Evolutionary conservation across 2,888 invertebrate species (phyloP).

Genomic region (Marasmarcha lunaedactyla): DNA sequence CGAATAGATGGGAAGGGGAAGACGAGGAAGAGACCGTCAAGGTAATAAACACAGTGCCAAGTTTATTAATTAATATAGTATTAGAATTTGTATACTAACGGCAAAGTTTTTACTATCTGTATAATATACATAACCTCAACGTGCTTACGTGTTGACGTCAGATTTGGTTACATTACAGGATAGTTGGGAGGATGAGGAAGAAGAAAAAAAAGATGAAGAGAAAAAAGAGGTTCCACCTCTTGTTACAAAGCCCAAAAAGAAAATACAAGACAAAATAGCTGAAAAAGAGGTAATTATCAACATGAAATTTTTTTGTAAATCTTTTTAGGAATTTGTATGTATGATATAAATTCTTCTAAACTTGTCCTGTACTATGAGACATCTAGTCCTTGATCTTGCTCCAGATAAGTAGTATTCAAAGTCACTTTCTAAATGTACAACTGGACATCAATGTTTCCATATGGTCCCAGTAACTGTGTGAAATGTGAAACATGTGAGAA

Average conservation of each 20-base stretch:
- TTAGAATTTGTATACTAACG: neutral
- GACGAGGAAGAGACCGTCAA: slow-evolving; percentile 89
- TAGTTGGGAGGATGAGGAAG: slow-evolving; percentile 94
- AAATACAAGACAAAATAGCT: slow-evolving; percentile 83
- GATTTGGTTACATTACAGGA: slow-evolving; percentile 73
- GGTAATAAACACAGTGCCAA: slow-evolving; percentile 67
- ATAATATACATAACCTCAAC: slow-evolving; percentile 45
- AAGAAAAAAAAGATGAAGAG: slow-evolving; percentile 82
- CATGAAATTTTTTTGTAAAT: slow-evolving; percentile 11
- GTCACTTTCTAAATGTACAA: no score
- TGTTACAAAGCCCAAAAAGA: slow-evolving; percentile 78
- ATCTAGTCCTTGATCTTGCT: no score
- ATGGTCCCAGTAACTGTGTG: no score
- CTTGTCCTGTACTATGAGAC: no score
- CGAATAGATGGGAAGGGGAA: slow-evolving; percentile 89
- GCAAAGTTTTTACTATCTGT: slow-evolving; percentile 15
- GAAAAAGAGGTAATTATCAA: slow-evolving; percentile 80
- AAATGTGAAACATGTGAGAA: no score
- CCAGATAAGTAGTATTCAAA: no score
- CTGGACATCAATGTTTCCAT: no score
- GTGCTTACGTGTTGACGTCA: slow-evolving; percentile 57
- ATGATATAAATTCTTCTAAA: no score
- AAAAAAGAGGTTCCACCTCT: slow-evolving; percentile 71
- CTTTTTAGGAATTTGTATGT: no score
- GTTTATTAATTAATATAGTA: slow-evolving; percentile 14